Evolutionary conservation across 2,888 invertebrate genomes (phyloP), one percentile per base, ranked within the genome.

Genomic region (Pammene aurita): DNA sequence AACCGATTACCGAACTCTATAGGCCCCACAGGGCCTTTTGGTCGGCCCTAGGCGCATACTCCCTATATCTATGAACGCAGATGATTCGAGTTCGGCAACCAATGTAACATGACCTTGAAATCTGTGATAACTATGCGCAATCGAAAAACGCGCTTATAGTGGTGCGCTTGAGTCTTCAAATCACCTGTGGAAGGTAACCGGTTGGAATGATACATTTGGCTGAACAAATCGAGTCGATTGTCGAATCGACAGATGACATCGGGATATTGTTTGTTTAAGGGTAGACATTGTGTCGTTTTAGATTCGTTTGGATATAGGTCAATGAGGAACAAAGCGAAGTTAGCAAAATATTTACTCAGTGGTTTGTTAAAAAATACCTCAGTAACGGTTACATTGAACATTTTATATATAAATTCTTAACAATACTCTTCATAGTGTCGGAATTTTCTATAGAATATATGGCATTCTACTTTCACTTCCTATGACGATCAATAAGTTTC

Each of bases 241-340:
- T 70, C 48, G 69, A 78, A 77, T 77, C 79, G 83, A 82, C 81
- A 82, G 83, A 84, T 87, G 86, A 87, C 87, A 85, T 79, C 74
- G 76, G 73, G 78, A 80, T 77, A 79, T 72, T 80, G 78, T 84
- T 84, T 83, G 75, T 77, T 80, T 78, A 74, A 76, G 79, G 80
- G 79, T 78, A 74, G 70, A 70, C 71, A 73, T 71, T 72, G 68
- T 75, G 66, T 66, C 38, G 63, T 62, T 61, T 72, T 71, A 66
- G 67, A 65, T 48, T 64, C 65, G 73, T 67, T 72, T 66, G 63
- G 61, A 60, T 60, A 68, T 62, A 64, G 67, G 64, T 57, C 70
- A 66, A 55, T 56, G 26, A 60, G 38, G 16, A 44, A 63, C 63
- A 63, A 63, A 26, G 14, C 18, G 34, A 35, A 38, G 34, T 55